Evolutionary conservation across 2,888 invertebrate species (phyloP).

Genomic region (Drosophila seclusa): DNA sequence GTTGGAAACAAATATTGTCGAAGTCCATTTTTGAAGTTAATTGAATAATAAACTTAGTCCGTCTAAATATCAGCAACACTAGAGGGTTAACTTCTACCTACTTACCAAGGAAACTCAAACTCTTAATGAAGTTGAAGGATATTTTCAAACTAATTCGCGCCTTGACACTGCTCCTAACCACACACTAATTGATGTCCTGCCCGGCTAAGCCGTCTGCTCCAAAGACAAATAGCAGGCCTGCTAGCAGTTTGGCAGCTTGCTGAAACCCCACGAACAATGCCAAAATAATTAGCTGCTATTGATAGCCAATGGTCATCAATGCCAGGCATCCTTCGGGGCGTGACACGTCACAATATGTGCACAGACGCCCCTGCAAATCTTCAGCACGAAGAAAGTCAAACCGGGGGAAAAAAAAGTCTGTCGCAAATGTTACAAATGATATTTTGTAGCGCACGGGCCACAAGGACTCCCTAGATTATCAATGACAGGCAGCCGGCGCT

Average conservation of each 20-base stretch:
- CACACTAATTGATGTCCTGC: constrained; percentile 62
- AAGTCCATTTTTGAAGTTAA: neutral
- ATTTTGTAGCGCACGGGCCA: constrained; percentile 58
- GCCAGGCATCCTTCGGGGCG: constrained; percentile 56
- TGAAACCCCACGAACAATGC: constrained; percentile 56
- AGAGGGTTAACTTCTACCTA: neutral
- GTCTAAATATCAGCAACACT: neutral
- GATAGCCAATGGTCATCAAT: constrained; percentile 36
- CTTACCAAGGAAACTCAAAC: neutral
- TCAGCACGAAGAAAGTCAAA: constrained; percentile 55
- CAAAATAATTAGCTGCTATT: constrained; percentile 76
- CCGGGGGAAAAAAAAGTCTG: constrained; percentile 31
- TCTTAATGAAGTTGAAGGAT: neutral
- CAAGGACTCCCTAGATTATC: constrained; percentile 65
- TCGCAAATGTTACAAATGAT: constrained; percentile 55
- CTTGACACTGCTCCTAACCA: constrained; percentile 11
- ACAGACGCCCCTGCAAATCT: constrained; percentile 75
- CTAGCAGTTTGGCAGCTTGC: constrained; percentile 56
- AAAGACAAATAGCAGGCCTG: constrained; percentile 17
- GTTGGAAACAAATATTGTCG: neutral
- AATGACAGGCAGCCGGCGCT: constrained; percentile 77
- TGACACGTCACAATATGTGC: constrained; percentile 78
- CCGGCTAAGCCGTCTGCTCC: constrained; percentile 49
- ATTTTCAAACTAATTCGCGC: constrained; percentile 1
- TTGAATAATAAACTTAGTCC: neutral